These are phyloP conservation scores for Heliconius congener DNA, from an alignment of 1,140 invertebrate genomes.

Conservation along the genomic window DNA sequence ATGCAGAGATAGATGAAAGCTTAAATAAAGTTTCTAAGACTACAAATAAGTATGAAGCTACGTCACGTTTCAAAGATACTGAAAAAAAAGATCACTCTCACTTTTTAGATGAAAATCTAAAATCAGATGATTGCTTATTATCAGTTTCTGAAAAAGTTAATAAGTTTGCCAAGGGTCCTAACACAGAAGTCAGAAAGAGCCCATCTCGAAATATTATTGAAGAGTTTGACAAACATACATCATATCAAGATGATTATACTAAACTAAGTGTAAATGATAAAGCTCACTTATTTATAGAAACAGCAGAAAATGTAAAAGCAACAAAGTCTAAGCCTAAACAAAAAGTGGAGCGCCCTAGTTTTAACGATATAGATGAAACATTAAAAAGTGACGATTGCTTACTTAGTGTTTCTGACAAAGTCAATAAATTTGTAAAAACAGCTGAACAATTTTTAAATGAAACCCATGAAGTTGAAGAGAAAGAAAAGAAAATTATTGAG, in stretches of 20 bases:
- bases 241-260: slow-evolving; percentile 83
- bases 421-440: slow-evolving; percentile 83
- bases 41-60: slow-evolving; percentile 58
- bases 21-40: slow-evolving; percentile 77
- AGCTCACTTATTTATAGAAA: slow-evolving; percentile 84
- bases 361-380: slow-evolving; percentile 81
- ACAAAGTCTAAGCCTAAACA: slow-evolving; percentile 68
- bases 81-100: slow-evolving; percentile 63
- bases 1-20: slow-evolving; percentile 66
- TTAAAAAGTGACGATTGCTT: slow-evolving; percentile 82
- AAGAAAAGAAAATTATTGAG: slow-evolving; percentile 75
- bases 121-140: slow-evolving; percentile 81
- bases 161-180: slow-evolving; percentile 80
- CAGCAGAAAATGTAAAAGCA: slow-evolving; percentile 82
- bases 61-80: slow-evolving; percentile 57
- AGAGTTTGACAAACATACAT: slow-evolving; percentile 76
- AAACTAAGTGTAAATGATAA: slow-evolving; percentile 85
- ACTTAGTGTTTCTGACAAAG: slow-evolving; percentile 83
- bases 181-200: slow-evolving; percentile 58
- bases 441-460: slow-evolving; percentile 80
- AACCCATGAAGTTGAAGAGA: slow-evolving; percentile 61
- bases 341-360: slow-evolving; percentile 77
- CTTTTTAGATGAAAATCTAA: slow-evolving; percentile 61
- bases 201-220: slow-evolving; percentile 65
- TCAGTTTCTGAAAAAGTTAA: slow-evolving; percentile 84